A percentile compares a stretch with the other conserved stretches of the same genome.
Evolutionary conservation across 2,113 vertebrate genomes (phyloP).

Genomic region (Planiliza haematocheilus): DNA sequence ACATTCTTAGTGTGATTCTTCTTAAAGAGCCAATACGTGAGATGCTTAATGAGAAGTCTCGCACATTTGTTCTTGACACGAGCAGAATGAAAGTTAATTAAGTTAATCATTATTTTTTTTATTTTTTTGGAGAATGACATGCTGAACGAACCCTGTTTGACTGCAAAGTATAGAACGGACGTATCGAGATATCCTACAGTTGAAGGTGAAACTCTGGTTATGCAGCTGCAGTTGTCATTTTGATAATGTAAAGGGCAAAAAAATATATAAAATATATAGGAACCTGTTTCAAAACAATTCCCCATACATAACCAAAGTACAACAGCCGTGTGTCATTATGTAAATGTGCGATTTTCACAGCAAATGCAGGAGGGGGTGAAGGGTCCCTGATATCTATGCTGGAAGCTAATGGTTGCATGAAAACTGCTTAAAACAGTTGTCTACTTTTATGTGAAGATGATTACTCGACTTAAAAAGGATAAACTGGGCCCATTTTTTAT

Average conservation of each 20-base stretch:
- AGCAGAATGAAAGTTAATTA: neutral
- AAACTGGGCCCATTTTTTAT: slow-evolving; percentile 40
- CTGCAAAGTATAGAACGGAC: neutral
- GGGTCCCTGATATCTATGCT: slow-evolving; percentile 29
- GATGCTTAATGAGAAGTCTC: slow-evolving; percentile 25
- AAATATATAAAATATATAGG: too few species aligned
- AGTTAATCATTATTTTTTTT: neutral
- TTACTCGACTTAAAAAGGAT: slow-evolving; percentile 30
- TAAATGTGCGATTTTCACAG: slow-evolving; percentile 51
- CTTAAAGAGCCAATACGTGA: slow-evolving; percentile 15
- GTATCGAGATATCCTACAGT: slow-evolving; percentile 5
- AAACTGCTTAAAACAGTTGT: slow-evolving; percentile 17
- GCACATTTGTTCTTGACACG: slow-evolving; percentile 25
- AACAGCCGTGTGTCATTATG: slow-evolving; percentile 42
- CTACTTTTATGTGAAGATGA: slow-evolving; percentile 15
- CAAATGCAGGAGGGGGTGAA: slow-evolving; percentile 36
- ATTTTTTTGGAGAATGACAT: slow-evolving; percentile 17
- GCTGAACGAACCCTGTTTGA: slow-evolving; percentile 1
- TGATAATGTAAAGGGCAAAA: slow-evolving; percentile 10
- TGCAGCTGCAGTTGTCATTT: slow-evolving; percentile 6
- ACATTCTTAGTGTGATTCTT: slow-evolving; percentile 37
- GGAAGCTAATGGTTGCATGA: slow-evolving; percentile 34
- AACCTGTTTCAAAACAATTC: slow-evolving; percentile 7
- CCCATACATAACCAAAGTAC: slow-evolving; percentile 47
- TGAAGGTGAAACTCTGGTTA: slow-evolving; percentile 19